Percentiles rank a stretch among this genome's conserved stretches.
Evolutionary conservation across 1,140 invertebrate species (phyloP).

Genomic region (Rhagoletis zephyria): DNA sequence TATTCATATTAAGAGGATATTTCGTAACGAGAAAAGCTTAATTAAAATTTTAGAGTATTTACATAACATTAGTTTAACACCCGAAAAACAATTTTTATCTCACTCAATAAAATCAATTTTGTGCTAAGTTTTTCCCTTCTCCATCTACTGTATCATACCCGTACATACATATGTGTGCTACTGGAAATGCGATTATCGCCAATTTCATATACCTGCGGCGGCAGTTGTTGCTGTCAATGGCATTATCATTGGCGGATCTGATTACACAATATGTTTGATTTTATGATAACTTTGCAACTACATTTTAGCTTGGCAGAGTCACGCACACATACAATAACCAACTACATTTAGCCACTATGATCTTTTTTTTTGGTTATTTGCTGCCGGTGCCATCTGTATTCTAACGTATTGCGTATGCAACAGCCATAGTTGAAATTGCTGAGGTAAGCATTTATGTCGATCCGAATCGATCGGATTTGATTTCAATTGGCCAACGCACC

Average conservation of each 20-base stretch:
- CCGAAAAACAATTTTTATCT: too few relatives aligned
- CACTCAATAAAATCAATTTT: too few relatives aligned
- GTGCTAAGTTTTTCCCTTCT: too few relatives aligned
- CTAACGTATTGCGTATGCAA: background rate
- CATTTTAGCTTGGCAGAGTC: background rate
- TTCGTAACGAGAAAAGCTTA: too few relatives aligned
- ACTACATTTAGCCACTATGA: too few relatives aligned
- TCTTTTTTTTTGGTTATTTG: background rate
- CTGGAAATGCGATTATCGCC: constrained; percentile 27
- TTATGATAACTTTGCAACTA: constrained; percentile 57
- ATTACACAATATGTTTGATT: constrained; percentile 73
- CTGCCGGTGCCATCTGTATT: constrained; percentile 18
- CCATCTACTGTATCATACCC: too few relatives aligned
- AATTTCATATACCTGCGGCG: background rate
- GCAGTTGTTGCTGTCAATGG: constrained; percentile 43
- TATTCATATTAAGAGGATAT: too few relatives aligned
- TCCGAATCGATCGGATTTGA: constrained; percentile 34
- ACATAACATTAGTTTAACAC: too few relatives aligned
- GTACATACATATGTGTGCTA: too few relatives aligned
- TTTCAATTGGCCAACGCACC: background rate
- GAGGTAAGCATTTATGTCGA: constrained; percentile 22
- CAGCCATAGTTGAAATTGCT: background rate
- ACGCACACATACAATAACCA: background rate
- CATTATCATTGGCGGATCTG: constrained; percentile 58
- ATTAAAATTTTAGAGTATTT: too few relatives aligned